These are phyloP conservation scores for Druon quercuslanigerum DNA, from an alignment of 1,140 invertebrate species.

Conservation along the genomic window DNA sequence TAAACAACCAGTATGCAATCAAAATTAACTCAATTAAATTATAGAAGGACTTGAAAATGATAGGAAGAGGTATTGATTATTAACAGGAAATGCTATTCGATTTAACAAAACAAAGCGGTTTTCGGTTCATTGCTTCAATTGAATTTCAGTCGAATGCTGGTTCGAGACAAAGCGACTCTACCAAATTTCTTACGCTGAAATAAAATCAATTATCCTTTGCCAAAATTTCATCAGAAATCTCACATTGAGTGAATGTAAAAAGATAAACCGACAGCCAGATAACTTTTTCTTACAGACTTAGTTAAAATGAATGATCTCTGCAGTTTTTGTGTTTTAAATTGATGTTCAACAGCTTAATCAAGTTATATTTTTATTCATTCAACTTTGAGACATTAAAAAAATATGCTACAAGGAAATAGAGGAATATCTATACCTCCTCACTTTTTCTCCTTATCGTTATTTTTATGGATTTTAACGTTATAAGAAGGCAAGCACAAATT, in stretches of 20 bases:
- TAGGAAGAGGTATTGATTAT: neutral
- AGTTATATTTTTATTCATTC: too few relatives aligned
- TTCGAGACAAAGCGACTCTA: constrained; percentile 6
- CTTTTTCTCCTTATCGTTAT: too few relatives aligned
- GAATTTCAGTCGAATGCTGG: constrained; percentile 13
- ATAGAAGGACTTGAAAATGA: neutral
- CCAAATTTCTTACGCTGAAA: neutral
- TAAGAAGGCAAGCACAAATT: too few relatives aligned
- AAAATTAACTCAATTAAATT: constrained; percentile 9
- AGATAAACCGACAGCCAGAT: neutral
- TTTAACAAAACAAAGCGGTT: constrained; percentile 23
- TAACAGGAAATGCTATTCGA: constrained; percentile 7
- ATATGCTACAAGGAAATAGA: too few relatives aligned
- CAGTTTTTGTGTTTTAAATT: too few relatives aligned
- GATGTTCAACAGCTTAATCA: too few relatives aligned
- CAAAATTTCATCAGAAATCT: constrained; percentile 17
- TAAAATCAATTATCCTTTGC: constrained; percentile 3
- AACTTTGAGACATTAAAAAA: too few relatives aligned
- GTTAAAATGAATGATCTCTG: too few relatives aligned
- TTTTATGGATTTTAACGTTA: too few relatives aligned
- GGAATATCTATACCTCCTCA: too few relatives aligned
- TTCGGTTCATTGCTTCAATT: constrained; percentile 17
- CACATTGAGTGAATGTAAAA: neutral
- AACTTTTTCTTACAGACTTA: too few relatives aligned
- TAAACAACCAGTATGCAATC: neutral